Evolutionary conservation across 2,888 invertebrate genomes (phyloP), one percentile per base, ranked within the genome.

Genomic region (Laspeyria flexula): DNA sequence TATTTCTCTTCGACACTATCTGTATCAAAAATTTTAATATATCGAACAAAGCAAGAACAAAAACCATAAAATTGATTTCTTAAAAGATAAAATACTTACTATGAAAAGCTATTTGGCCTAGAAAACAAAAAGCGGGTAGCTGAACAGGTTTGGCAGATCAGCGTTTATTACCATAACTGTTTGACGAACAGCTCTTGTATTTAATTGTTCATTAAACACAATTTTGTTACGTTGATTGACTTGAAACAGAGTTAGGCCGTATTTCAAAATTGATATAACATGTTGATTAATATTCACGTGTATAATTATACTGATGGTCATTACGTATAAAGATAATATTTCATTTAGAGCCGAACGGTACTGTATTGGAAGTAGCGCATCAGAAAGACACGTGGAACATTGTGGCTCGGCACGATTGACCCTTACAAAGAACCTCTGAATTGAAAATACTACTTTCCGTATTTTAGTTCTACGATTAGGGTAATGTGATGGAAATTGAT

Each of bases 151-250:
- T 55, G 18, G 33, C 38, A 35, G 45, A 57, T 52, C 47, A 49
- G 29, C 16, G 33, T 56, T 56, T 55, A 63, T 57, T 42, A 43
- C 56, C 39, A 53, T 60, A 66, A 63, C 71, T 57, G 60, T 60
- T 39, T 12, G 37, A 45, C 41, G 41, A 39, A 51, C 47, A 55
- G 53, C 48, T 49, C 51, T 55, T 23, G 48, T 55, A 53, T 63
- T 55, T 59, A 49, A 57, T 60, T 40, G 39, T 49, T 55, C 53
- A 60, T 66, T 45, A 51, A 38, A 44, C 31, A 35, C 43, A 38
- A 59, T 59, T 56, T 41, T 34, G 45, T 50, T 50, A 46, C 34
- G 43, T 55, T 64, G 45, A 65, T 64, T 63, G 55, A 51, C 43
- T 48, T 27, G 16, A 12, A 25, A 12, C 34, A 23, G 21, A n/a